These are phyloP conservation scores for Coleophora flavipennella DNA, from an alignment of 2,888 invertebrate genomes.

Conservation along the genomic window DNA sequence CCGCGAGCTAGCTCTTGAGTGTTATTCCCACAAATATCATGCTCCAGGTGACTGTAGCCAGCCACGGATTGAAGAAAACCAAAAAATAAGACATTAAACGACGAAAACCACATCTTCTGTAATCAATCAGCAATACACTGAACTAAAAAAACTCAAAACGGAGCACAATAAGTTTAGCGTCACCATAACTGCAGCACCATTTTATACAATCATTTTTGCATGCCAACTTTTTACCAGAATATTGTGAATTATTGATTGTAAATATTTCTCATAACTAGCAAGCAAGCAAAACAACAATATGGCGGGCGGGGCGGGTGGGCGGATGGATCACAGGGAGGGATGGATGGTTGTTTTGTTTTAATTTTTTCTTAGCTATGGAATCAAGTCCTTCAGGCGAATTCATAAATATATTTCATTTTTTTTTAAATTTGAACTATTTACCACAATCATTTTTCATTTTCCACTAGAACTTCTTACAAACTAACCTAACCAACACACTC, in stretches of 20 bases:
- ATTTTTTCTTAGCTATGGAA: too few species aligned
- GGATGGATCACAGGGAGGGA: too few species aligned
- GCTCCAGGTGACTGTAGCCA: conserved; percentile 23
- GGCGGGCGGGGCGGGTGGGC: conserved; percentile 12
- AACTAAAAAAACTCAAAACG: background rate
- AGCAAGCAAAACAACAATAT: conserved; percentile 19
- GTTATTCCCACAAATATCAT: conserved; percentile 40
- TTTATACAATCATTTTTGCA: conserved; percentile 8
- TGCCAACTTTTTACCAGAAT: background rate
- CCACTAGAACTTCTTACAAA: too few species aligned
- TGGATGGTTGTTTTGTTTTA: too few species aligned
- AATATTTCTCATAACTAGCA: too few species aligned
- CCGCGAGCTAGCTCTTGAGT: conserved; percentile 33
- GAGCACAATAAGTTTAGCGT: conserved; percentile 6
- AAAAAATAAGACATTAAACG: conserved; percentile 30
- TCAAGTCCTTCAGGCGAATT: too few species aligned
- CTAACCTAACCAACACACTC: too few species aligned
- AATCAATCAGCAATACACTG: background rate
- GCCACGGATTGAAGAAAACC: conserved; percentile 33
- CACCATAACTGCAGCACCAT: conserved; percentile 12
- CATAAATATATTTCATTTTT: too few species aligned
- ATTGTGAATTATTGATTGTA: too few species aligned
- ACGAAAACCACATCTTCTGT: too few species aligned
- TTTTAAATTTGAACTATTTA: too few species aligned
- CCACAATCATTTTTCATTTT: too few species aligned